A percentile compares a stretch with the other conserved stretches of the same genome.
phyloP scores from a whole-genome alignment of 2,888 invertebrate genomes.

The Ramazzottius varieornatus region DNA sequence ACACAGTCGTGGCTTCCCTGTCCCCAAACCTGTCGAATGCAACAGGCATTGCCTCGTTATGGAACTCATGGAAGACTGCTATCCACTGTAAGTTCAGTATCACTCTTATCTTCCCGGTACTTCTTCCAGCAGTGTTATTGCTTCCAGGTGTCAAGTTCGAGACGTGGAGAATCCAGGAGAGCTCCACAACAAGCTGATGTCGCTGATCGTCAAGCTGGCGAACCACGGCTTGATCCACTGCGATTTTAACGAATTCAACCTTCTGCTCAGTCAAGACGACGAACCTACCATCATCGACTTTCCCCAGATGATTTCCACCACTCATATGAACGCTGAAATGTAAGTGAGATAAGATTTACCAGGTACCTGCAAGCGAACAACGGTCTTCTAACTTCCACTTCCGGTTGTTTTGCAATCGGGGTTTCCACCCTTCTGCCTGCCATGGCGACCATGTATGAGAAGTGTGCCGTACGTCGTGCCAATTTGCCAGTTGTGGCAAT shows the following conservation, averaged over 20 bases:
- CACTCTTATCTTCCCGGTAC: conserved; percentile 10
- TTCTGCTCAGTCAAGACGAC: conserved; percentile 43
- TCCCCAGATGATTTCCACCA: conserved; percentile 92
- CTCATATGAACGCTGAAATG: conserved; percentile 63
- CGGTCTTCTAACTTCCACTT: not conserved
- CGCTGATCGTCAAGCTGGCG: conserved; percentile 60
- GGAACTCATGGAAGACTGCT: conserved; percentile 48
- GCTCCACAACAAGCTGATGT: conserved; percentile 78
- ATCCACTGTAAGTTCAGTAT: conserved; percentile 20
- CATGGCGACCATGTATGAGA: too few species aligned
- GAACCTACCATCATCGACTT: conserved; percentile 77
- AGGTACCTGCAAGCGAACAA: not conserved
- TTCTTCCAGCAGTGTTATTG: conserved; percentile 25
- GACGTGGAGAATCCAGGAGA: conserved; percentile 40
- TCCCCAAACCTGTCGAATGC: conserved; percentile 74
- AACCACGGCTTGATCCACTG: conserved; percentile 91
- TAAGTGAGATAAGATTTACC: conserved; percentile 24
- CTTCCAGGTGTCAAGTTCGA: conserved; percentile 32
- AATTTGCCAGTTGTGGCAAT: too few species aligned
- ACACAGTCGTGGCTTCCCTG: conserved; percentile 63
- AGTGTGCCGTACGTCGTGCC: too few species aligned
- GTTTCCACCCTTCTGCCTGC: too few species aligned
- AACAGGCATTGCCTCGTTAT: conserved; percentile 83
- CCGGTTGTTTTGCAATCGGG: too few species aligned
- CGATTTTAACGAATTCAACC: conserved; percentile 96